These are phyloP conservation scores for Drosophila ficusphila DNA, from an alignment of 1,140 invertebrate species.

Conservation along the genomic window DNA sequence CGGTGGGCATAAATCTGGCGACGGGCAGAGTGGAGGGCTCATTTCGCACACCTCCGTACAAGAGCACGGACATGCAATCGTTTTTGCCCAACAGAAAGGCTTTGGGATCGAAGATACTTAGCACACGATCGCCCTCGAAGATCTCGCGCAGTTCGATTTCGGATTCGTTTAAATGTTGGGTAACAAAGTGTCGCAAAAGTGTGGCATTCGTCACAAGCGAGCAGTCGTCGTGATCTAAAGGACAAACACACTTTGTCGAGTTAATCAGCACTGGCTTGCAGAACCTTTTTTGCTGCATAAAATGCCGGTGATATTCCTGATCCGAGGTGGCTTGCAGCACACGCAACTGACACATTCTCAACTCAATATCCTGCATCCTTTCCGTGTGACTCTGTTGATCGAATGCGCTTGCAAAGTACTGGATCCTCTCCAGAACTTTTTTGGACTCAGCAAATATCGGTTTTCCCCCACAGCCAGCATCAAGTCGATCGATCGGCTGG, in stretches of 20 bases:
- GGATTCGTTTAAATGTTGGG: background rate
- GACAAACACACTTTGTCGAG: background rate
- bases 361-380: background rate
- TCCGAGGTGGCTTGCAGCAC: constrained; percentile 2
- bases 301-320: background rate
- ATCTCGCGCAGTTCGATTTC: constrained; percentile 21
- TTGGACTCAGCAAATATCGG: background rate
- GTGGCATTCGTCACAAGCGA: background rate
- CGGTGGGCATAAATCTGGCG: background rate
- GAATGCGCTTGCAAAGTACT: constrained; percentile 1
- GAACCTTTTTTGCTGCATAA: background rate
- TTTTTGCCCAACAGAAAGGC: constrained; percentile 7
- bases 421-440: background rate
- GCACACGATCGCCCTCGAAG: constrained; percentile 5
- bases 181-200: constrained; percentile 30
- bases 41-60: background rate
- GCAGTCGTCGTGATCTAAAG: constrained; percentile 3
- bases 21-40: background rate
- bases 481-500: background rate
- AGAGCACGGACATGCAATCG: constrained; percentile 33
- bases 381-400: background rate
- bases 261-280: background rate
- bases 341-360: constrained; percentile 33
- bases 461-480: background rate
- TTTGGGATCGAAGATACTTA: constrained; percentile 33